phyloP scores from a whole-genome alignment of 2,113 vertebrate genomes.

The Callipepla californica region DNA sequence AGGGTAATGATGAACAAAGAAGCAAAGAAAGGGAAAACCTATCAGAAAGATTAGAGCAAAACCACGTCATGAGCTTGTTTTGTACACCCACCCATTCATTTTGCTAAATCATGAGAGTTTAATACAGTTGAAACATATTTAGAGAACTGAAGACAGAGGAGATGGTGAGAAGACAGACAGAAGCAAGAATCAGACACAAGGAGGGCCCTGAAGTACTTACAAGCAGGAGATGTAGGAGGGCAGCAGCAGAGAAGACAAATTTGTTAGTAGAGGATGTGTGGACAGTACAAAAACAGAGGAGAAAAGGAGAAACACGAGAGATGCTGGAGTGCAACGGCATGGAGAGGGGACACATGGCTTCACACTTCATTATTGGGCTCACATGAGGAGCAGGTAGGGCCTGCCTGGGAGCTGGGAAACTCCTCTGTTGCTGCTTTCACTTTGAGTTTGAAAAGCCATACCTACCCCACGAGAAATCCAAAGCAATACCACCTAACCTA shows the following conservation, averaged over 20 bases:
- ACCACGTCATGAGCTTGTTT: background rate
- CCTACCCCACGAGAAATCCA: background rate
- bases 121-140: background rate
- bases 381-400: fast-evolving
- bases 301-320: background rate
- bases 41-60: background rate
- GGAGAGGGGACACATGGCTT: fast-evolving
- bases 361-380: background rate
- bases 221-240: background rate
- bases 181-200: background rate
- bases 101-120: background rate
- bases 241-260: background rate
- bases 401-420: background rate
- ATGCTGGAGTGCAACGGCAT: background rate
- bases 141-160: background rate
- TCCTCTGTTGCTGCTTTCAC: background rate
- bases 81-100: background rate
- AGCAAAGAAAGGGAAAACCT: constrained; percentile 22
- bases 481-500: background rate
- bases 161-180: background rate
- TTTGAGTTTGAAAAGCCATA: background rate
- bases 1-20: constrained; percentile 39
- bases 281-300: background rate
- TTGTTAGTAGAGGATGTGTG: background rate
- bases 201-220: background rate